Percentiles rank a stretch among this genome's conserved stretches.
Conservation (phyloP, 2,113 vertebrate species). For the Thamnaconus septentrionalis region DNA sequence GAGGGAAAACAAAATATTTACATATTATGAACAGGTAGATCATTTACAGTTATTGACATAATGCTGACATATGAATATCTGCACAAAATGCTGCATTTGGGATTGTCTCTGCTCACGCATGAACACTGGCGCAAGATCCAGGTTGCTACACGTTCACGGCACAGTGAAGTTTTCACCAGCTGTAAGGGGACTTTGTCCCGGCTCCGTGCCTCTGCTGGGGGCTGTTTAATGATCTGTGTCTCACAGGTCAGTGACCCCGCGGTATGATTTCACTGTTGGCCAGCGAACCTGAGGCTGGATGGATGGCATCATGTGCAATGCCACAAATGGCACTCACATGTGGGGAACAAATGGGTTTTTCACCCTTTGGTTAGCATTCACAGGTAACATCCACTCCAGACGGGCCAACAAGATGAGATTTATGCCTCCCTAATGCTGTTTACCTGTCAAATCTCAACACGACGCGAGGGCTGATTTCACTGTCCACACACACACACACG, state of each 20-base stretch:
- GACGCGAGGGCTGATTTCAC: too few species aligned
- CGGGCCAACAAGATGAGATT: background rate
- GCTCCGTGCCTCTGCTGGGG: background rate
- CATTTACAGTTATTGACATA: background rate
- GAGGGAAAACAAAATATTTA: too few species aligned
- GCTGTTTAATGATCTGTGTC: slow-evolving; percentile 54
- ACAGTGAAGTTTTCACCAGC: background rate
- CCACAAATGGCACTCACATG: too few species aligned
- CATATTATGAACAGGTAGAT: too few species aligned
- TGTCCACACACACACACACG: too few species aligned
- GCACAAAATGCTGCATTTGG: slow-evolving; percentile 1
- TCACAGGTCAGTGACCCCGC: slow-evolving; percentile 16
- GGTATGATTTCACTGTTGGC: background rate
- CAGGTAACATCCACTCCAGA: background rate
- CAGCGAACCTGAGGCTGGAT: slow-evolving; percentile 5
- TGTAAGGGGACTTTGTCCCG: slow-evolving; percentile 37
- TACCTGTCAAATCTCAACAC: background rate
- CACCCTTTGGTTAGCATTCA: too few species aligned
- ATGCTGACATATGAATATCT: background rate
- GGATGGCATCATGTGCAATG: too few species aligned
- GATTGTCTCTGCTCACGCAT: background rate
- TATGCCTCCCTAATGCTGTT: background rate
- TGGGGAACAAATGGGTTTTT: too few species aligned
- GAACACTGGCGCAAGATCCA: background rate
- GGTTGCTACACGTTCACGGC: background rate